Conservation (phyloP, 2,888 invertebrate species). For the Chironomus tentans region DNA sequence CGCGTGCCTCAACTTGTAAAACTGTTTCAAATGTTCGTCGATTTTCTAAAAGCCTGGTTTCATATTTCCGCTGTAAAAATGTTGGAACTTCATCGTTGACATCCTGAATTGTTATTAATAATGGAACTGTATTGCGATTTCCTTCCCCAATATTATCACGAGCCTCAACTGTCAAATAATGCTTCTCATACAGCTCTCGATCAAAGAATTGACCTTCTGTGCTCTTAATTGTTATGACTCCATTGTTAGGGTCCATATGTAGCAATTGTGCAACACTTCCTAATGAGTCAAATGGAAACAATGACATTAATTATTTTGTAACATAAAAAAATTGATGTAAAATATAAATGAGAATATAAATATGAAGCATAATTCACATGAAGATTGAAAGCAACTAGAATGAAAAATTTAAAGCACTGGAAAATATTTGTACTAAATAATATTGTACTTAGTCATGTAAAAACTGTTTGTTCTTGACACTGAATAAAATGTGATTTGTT, state of each 20-base stretch:
- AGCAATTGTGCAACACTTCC: constrained; percentile 38
- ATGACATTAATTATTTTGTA: too few relatives aligned
- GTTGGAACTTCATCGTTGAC: constrained; percentile 85
- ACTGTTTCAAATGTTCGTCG: constrained; percentile 66
- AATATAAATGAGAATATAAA: not conserved
- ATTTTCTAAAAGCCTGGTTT: constrained; percentile 76
- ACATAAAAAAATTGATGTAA: too few relatives aligned
- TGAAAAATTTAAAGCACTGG: too few relatives aligned
- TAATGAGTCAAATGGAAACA: not conserved
- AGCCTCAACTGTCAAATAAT: constrained; percentile 82
- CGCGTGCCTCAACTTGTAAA: constrained; percentile 68
- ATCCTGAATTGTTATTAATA: constrained; percentile 73
- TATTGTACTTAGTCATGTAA: too few relatives aligned
- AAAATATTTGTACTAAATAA: too few relatives aligned
- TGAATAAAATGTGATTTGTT: too few relatives aligned
- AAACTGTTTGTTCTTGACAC: too few relatives aligned
- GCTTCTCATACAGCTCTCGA: constrained; percentile 70
- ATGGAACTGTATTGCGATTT: constrained; percentile 74
- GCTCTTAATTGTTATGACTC: constrained; percentile 71
- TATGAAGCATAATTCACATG: constrained; percentile 14
- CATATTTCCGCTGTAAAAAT: constrained; percentile 74
- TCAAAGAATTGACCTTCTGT: constrained; percentile 72
- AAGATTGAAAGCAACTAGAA: not conserved
- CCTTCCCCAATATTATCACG: constrained; percentile 78
- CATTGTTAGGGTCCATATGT: constrained; percentile 68